phyloP scores from a whole-genome alignment of 2,113 vertebrate genomes.

The Ctenodactylus gundi region DNA sequence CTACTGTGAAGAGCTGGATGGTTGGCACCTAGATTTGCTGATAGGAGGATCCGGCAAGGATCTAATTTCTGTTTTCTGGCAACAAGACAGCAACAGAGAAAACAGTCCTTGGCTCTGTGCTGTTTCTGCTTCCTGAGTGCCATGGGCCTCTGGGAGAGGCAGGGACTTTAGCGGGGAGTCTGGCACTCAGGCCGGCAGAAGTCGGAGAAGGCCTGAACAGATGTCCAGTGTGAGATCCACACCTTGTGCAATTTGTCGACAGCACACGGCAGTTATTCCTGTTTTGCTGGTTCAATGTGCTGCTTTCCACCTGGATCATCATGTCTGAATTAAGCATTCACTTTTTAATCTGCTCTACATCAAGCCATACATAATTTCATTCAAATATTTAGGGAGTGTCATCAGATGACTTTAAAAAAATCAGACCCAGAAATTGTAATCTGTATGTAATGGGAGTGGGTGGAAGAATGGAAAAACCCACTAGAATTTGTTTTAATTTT shows the following conservation, averaged over 20 bases:
- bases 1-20: background rate
- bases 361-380: constrained; percentile 57
- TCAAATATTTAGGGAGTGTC: constrained; percentile 50
- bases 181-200: background rate
- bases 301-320: background rate
- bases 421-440: background rate
- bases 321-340: background rate
- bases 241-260: background rate
- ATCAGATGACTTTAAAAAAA: background rate
- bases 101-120: background rate
- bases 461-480: background rate
- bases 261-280: background rate
- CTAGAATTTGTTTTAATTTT: background rate
- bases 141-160: background rate
- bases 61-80: constrained; percentile 73
- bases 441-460: rapidly evolving
- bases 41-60: constrained; percentile 46
- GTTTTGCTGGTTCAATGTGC: constrained; percentile 34
- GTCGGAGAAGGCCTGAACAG: background rate
- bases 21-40: constrained; percentile 33
- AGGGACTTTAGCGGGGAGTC: background rate
- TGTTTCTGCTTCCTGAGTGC: background rate
- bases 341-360: constrained; percentile 62
- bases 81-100: constrained; percentile 58
- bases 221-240: rapidly evolving